Evolutionary conservation across 2,113 vertebrate genomes (phyloP).

Genomic region (Tragelaphus strepsiceros): DNA sequence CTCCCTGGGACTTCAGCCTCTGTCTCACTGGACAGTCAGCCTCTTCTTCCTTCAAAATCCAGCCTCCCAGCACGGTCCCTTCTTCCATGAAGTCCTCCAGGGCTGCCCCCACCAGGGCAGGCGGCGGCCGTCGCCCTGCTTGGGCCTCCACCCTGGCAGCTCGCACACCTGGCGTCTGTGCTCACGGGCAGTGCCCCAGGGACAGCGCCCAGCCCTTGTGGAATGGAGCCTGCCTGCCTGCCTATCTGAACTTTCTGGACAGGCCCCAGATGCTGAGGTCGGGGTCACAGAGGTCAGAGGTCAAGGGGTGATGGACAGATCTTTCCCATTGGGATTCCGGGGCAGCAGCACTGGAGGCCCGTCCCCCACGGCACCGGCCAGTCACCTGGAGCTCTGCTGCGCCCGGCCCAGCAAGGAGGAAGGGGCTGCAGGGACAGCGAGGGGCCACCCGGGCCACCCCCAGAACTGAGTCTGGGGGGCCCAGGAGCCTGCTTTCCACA

Average conservation of each 20-base stretch:
- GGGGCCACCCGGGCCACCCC: background rate
- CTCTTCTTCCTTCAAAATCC: background rate
- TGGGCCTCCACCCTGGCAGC: accelerated
- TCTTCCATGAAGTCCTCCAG: background rate
- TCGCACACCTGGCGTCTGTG: accelerated
- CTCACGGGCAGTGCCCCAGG: background rate
- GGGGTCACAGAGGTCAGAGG: background rate
- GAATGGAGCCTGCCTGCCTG: background rate
- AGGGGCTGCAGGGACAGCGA: background rate
- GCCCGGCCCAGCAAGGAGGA: background rate
- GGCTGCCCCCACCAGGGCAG: background rate
- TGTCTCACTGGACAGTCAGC: background rate
- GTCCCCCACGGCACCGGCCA: accelerated
- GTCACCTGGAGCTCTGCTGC: background rate
- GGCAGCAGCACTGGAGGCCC: background rate
- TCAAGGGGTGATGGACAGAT: background rate
- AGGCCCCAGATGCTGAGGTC: background rate
- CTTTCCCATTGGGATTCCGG: background rate
- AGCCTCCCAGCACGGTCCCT: background rate
- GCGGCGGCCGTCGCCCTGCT: accelerated
- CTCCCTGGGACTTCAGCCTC: background rate
- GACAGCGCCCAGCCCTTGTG: background rate
- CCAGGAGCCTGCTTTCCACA: background rate
- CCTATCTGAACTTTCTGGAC: background rate
- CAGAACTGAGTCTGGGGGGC: background rate